Base-by-base conservation (phyloP, 2,888 invertebrate genomes). In the Pheosia tremula region DNA sequence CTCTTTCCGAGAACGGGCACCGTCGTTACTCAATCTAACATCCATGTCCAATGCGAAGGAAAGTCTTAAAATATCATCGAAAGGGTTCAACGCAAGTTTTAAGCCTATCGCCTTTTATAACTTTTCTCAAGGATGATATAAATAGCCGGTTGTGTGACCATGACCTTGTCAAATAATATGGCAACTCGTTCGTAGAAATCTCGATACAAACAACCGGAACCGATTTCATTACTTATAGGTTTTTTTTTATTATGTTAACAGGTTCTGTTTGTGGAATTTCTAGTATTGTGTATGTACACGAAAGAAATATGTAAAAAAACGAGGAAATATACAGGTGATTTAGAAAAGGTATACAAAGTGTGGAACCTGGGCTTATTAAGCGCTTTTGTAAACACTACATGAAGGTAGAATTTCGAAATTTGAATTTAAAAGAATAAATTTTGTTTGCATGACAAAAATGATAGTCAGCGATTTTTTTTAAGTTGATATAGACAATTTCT, bases 11-110 rank as follows among this genome's bases (percentile, higher is more conserved):
- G 59, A 68, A 75, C 67, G 66, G 72, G 71, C 74, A 72, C 74
- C 75, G 68, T 68, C 79, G 80, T 83, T 83, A 81, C 81, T 83
- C 79, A 82, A 80, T 79, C 76, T 73, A 74, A 82, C 78, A 78
- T 79, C 72, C 72, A 78, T 69, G 60, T 64, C 68, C 72, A 70
- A 76, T 74, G 72, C 78, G 64, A 69, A 64, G 68, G 63, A 66
- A 80, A 72, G 71, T 69, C 68, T 60, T 59, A 50, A 60, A 77
- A 75, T 71, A 73, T 75, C 74, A 74, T 72, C 67, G 72, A 74
- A 74, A 80, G 75, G 77, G 72, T 72, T 65, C 67, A 77, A 71
- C 63, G 64, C 5, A 74, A 71, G 59, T 74, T 74, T 66, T n/a
- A 8, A 8, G 57, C 60, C 62, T 62, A 62, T 62, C 63, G 38